Base-by-base conservation (phyloP, 2,888 invertebrate genomes). In the Oxycera nigricornis region DNA sequence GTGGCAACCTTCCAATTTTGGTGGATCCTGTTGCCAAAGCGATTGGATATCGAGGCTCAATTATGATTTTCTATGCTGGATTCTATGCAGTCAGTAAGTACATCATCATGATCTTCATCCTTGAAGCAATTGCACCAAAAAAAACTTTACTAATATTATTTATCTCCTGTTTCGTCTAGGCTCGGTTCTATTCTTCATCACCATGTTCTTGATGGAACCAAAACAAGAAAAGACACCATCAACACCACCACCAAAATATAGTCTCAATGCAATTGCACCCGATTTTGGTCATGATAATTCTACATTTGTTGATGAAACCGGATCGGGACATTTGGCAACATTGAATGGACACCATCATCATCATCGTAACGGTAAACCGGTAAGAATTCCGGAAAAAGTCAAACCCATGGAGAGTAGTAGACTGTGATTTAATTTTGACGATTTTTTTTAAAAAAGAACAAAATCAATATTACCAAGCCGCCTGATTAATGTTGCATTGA, bases 31-130 rank as follows among this genome's bases (percentile, higher is more conserved):
- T 95, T 1, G 90, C 94, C 70, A 92, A 93, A 83, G 88, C 89
- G 1, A 91, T 94, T 75, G 94, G 94, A 7, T 95, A 94, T 84
- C 87, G 94, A 78, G 93, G 93, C 80, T 91, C 95, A 26, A 88
- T 96, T 70, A 93, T 93, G 87, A 93, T 95, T 80, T 94, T 93
- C 86, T 95, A 95, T 85, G 94, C 94, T 31, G 95, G 95, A 77
- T 92, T 93, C 81, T 94, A 95, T 81, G 91, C 91, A 78, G 87
- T 94, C 79, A 95, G 95, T 94, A 86, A 89, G 92, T 89, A 31
- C 46, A 73, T 7, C n/a, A n/a, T 39, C 4, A 26, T n/a, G 14
- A 65, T n/a, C 7, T 20, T 31, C 31, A 46, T 41, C 39, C 39
- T n/a, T 9, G 14, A 39, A 39, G 14, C 14, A 39, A 39, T 39